Evolutionary conservation across 2,113 vertebrate genomes (phyloP).

Genomic region (Amphiprion percula): DNA sequence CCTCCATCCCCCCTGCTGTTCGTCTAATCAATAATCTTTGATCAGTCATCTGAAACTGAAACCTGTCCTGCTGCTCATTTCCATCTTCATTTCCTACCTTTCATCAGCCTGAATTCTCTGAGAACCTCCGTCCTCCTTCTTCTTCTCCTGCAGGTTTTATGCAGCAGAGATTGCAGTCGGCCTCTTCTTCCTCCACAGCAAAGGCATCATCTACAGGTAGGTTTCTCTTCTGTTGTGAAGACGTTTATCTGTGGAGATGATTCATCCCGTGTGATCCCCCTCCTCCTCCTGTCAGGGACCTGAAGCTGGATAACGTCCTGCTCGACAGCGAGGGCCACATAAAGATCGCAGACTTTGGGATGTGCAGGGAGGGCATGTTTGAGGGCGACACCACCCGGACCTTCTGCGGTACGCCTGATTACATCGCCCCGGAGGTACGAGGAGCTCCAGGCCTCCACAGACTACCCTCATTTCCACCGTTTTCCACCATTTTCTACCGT

Average conservation of each 20-base stretch:
- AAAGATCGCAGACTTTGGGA: constrained; percentile 94
- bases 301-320: constrained; percentile 94
- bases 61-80: constrained; percentile 56
- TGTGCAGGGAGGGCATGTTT: constrained; percentile 93
- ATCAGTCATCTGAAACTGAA: constrained; percentile 70
- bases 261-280: constrained; percentile 50
- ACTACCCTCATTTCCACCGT: constrained; percentile 10
- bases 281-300: constrained; percentile 82
- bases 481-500: constrained; percentile 13
- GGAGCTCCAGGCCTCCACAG: constrained; percentile 5
- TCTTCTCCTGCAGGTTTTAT: constrained; percentile 87
- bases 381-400: constrained; percentile 89
- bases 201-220: constrained; percentile 94
- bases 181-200: constrained; percentile 93
- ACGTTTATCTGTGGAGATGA: constrained; percentile 65
- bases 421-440: constrained; percentile 92
- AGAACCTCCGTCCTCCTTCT: constrained; percentile 14
- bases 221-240: constrained; percentile 54
- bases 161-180: constrained; percentile 92
- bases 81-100: constrained; percentile 52
- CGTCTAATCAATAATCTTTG: constrained; percentile 77
- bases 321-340: constrained; percentile 92
- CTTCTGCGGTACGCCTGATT: constrained; percentile 94
- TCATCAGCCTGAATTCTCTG: constrained; percentile 60
- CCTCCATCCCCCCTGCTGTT: constrained; percentile 43